Percentiles rank a stretch among this genome's conserved stretches.
Evolutionary conservation across 2,888 invertebrate species (phyloP).

Genomic region (Xanthia togata): DNA sequence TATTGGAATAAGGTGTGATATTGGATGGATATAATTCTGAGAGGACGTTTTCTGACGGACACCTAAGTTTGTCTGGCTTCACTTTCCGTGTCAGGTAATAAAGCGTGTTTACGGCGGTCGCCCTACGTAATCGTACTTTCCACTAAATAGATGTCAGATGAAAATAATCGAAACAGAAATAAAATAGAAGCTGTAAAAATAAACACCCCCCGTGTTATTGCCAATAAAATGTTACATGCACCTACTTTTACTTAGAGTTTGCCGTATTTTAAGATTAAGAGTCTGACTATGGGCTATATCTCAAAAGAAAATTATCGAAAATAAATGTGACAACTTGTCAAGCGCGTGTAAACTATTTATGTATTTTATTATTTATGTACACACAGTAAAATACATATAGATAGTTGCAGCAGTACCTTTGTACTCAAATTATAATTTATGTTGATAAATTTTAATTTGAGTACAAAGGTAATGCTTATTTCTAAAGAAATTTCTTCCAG

Average conservation of each 20-base stretch:
- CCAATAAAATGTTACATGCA: not conserved
- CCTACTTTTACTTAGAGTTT: not conserved
- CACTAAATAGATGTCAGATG: not conserved
- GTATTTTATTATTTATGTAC: too few species aligned
- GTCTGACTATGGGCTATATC: too few species aligned
- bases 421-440: too few species aligned
- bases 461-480: too few species aligned
- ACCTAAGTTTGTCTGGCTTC: not conserved
- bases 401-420: too few species aligned
- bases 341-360: too few species aligned
- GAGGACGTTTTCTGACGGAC: not conserved
- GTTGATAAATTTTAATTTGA: too few species aligned
- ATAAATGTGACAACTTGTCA: not conserved
- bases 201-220: not conserved
- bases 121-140: not conserved
- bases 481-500: too few species aligned
- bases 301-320: too few species aligned
- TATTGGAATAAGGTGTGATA: not conserved
- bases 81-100: not conserved
- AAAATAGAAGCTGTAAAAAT: too few species aligned
- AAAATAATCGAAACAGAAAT: not conserved
- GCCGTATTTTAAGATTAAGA: not conserved
- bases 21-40: too few species aligned
- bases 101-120: not conserved
- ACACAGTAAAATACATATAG: too few species aligned